Percentiles rank a stretch among this genome's conserved stretches.
These are phyloP conservation scores for Bombus ignitus DNA, from an alignment of 1,140 invertebrate genomes.

Conservation along the genomic window DNA sequence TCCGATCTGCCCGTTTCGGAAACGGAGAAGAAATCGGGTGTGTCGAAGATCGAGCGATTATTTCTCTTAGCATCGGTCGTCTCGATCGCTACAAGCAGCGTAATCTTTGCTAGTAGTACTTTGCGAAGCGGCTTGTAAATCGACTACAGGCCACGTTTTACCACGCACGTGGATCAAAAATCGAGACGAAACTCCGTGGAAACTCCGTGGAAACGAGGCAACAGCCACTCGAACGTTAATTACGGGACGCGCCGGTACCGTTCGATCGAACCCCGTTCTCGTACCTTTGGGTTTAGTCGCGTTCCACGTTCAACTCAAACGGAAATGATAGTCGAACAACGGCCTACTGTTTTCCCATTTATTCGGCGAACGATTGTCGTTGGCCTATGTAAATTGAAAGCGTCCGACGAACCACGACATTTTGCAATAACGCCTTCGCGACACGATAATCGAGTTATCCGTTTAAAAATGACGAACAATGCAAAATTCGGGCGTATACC, in stretches of 20 bases:
- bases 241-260: slow-evolving; percentile 50
- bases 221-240: slow-evolving; percentile 63
- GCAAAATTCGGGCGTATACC: neutral
- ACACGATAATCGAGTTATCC: slow-evolving; percentile 41
- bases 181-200: neutral
- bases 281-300: slow-evolving; percentile 22
- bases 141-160: neutral
- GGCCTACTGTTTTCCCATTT: slow-evolving; percentile 40
- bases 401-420: slow-evolving; percentile 29
- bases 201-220: slow-evolving; percentile 3
- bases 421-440: slow-evolving; percentile 15
- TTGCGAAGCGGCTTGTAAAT: neutral
- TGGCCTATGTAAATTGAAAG: slow-evolving; percentile 22
- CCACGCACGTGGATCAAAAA: neutral
- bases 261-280: slow-evolving; percentile 46
- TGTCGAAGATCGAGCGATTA: too few relatives aligned
- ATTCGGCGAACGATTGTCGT: neutral
- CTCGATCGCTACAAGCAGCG: too few relatives aligned
- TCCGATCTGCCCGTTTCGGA: too few relatives aligned
- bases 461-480: neutral
- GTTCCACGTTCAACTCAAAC: slow-evolving; percentile 18
- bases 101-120: neutral
- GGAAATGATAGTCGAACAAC: slow-evolving; percentile 13
- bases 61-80: too few relatives aligned
- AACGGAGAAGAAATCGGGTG: too few relatives aligned